Conservation (phyloP, 1,140 invertebrate genomes). For the Cydia splendana region DNA sequence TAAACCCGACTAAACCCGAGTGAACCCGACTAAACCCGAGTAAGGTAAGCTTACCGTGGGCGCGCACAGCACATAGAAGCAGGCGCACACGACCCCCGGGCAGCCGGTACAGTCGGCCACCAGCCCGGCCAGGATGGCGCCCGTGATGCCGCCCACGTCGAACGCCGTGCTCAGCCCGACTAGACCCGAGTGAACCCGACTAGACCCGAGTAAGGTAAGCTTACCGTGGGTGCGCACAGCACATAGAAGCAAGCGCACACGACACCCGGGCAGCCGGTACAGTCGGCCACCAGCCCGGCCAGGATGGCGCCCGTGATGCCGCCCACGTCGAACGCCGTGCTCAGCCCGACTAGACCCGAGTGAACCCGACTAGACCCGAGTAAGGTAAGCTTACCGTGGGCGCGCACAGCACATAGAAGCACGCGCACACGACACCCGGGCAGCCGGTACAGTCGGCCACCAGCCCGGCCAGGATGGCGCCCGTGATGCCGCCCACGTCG, state of each 20-base stretch:
- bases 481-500: constrained; percentile 92
- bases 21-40: not conserved
- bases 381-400: constrained; percentile 86
- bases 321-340: too few relatives aligned
- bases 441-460: constrained; percentile 91
- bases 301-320: too few relatives aligned
- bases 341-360: too few relatives aligned
- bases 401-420: constrained; percentile 90
- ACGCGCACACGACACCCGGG: constrained; percentile 91
- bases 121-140: too few relatives aligned
- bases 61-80: constrained; percentile 81
- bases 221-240: constrained; percentile 90
- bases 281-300: constrained; percentile 82
- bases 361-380: not conserved
- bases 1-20: too few relatives aligned
- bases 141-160: too few relatives aligned
- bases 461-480: constrained; percentile 69
- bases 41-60: constrained; percentile 85
- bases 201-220: not conserved
- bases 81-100: not conserved
- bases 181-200: too few relatives aligned
- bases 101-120: constrained; percentile 83
- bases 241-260: not conserved
- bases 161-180: too few relatives aligned
- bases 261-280: constrained; percentile 40